phyloP scores from a whole-genome alignment of 2,113 vertebrate genomes.

The Misgurnus anguillicaudatus region DNA sequence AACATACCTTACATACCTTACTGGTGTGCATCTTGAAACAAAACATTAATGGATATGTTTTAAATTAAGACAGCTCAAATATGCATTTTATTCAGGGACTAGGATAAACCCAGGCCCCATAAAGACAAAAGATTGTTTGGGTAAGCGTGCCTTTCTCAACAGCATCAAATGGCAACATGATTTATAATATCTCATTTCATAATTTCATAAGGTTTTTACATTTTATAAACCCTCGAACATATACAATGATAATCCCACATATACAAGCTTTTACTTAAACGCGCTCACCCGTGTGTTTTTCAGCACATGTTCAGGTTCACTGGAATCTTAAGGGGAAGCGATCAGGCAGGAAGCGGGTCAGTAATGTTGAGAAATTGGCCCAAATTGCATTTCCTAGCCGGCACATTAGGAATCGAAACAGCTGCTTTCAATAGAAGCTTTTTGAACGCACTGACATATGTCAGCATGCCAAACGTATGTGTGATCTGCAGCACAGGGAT shows the following conservation, averaged over 20 bases:
- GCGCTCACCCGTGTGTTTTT: neutral
- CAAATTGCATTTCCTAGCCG: constrained; percentile 45
- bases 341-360: constrained; percentile 34
- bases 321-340: constrained; percentile 33
- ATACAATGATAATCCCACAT: neutral
- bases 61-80: no score
- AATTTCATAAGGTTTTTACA: neutral
- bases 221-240: neutral
- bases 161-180: no score
- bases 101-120: no score
- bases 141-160: no score
- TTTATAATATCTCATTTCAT: no score
- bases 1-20: no score
- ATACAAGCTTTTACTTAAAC: neutral
- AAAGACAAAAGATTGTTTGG: no score
- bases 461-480: constrained; percentile 22
- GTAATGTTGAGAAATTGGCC: constrained; percentile 37
- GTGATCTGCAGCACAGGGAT: constrained; percentile 12
- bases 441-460: neutral
- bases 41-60: no score
- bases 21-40: no score
- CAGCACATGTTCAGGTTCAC: constrained; percentile 28
- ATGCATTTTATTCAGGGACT: no score
- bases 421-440: constrained; percentile 57
- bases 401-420: constrained; percentile 34